Base-by-base conservation (phyloP, 1,140 invertebrate species). In the Trissolcus basalis region DNA sequence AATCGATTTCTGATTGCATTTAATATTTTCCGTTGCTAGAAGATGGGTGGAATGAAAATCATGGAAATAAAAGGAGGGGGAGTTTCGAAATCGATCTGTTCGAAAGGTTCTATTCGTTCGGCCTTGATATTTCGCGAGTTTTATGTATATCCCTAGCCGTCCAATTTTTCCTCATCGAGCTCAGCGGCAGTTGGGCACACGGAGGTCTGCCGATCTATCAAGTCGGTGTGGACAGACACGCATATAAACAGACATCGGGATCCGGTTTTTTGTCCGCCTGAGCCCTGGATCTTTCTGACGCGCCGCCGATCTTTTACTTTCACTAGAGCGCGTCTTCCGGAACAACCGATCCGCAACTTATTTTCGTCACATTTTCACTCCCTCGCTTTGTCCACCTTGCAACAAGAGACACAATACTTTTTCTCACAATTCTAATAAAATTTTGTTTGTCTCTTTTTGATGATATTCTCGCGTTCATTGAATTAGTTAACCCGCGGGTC, bases 251-350 rank as follows among this genome's bases (percentile, higher is more conserved):
- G 72, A 69, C 59, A 67, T 35, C 54, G 19, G 65, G 73, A 76
- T 70, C 73, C 73, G 73, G 73, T 70, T 76, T 76, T 76, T 76
- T 67, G 59, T 70, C 55, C 47, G 50, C 19, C 72, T 6, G 73
- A 64, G 72, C 53, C 47, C 59, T 55, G 60, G 49, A 69, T 76
- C 72, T 64, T 70, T 70, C 64, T 61, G 64, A 63, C 72, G 55
- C 64, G 36, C 44, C 19, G 19, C 19, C 73, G 60, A 44, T 13
- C 73, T 59, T 59, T 70, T 70, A 70, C 74, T 77, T 68, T 80
- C 67, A 51, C 48, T 61, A 50, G 54, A 16, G 16, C 55, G 53
- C 72, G 48, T 76, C 55, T 63, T 67, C 70, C 59, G 48, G 45
- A 72, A 55, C 50, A 35, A 19, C 19, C 45, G 56, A 16, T 56